phyloP scores from a whole-genome alignment of 2,113 vertebrate genomes.

The Chunga burmeisteri region DNA sequence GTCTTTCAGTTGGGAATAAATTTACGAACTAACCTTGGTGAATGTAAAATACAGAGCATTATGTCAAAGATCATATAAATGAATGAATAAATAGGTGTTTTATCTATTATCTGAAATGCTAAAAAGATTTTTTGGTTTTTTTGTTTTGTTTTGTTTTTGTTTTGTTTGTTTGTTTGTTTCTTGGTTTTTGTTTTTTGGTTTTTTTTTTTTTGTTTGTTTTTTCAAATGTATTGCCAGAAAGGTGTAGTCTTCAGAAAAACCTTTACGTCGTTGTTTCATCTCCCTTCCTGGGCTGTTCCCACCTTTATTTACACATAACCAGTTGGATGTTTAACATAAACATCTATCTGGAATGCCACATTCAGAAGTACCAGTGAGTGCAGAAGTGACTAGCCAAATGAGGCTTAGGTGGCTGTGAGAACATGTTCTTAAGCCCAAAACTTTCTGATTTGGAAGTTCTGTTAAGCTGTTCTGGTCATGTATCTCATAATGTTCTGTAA shows the following conservation, averaged over 20 bases:
- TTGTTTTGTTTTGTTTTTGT: not conserved
- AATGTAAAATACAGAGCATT: not conserved
- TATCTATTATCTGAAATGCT: not conserved
- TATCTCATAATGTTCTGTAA: not conserved
- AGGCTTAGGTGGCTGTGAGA: not conserved
- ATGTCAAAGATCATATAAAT: not conserved
- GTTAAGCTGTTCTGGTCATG: not conserved
- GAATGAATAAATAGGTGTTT: not conserved
- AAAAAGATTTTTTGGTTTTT: not conserved
- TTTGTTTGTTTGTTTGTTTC: too few species aligned
- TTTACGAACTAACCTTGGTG: not conserved
- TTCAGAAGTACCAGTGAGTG: not conserved
- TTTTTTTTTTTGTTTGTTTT: not conserved
- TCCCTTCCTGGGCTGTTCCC: not conserved
- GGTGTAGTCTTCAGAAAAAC: not conserved
- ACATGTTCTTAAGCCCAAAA: not conserved
- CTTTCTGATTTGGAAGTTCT: not conserved
- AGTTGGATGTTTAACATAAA: not conserved
- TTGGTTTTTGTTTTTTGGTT: not conserved
- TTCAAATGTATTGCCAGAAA: not conserved
- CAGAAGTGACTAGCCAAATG: not conserved
- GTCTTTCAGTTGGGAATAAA: not conserved
- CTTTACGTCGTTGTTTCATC: not conserved
- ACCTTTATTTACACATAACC: not conserved
- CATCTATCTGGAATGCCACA: not conserved